These are phyloP conservation scores for Ochropleura leucogaster DNA, from an alignment of 2,888 invertebrate genomes.

Conservation along the genomic window DNA sequence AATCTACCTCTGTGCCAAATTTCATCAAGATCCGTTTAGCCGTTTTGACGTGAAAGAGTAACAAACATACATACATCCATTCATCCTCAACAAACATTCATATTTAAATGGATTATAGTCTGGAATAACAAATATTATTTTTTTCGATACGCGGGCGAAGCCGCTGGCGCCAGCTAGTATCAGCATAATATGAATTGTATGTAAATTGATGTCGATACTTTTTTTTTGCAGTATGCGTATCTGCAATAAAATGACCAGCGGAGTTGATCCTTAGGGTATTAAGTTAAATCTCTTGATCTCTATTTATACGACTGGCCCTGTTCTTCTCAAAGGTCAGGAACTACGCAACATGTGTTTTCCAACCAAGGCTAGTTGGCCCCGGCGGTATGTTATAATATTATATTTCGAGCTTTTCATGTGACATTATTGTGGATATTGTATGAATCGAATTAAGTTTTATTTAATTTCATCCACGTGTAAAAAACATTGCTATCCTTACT, in stretches of 20 bases:
- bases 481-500: too few species aligned
- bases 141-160: too few species aligned
- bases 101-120: too few species aligned
- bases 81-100: too few species aligned
- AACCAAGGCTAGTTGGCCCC: constrained; percentile 40
- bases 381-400: constrained; percentile 24
- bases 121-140: too few species aligned
- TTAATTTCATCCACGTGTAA: too few species aligned
- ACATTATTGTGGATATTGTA: constrained; percentile 3
- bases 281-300: constrained; percentile 30
- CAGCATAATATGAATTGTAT: not conserved
- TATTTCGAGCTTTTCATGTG: constrained; percentile 22
- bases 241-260: constrained; percentile 1
- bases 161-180: too few species aligned
- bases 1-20: too few species aligned
- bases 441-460: not conserved
- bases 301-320: constrained; percentile 32
- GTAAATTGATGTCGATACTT: not conserved
- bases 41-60: too few species aligned
- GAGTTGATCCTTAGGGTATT: constrained; percentile 1
- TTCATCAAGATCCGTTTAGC: too few species aligned
- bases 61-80: too few species aligned
- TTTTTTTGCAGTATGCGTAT: not conserved
- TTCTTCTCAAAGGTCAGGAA: constrained; percentile 26
- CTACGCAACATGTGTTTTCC: constrained; percentile 49